These are phyloP conservation scores for Magallana nippona DNA, from an alignment of 2,888 invertebrate species.

Conservation along the genomic window DNA sequence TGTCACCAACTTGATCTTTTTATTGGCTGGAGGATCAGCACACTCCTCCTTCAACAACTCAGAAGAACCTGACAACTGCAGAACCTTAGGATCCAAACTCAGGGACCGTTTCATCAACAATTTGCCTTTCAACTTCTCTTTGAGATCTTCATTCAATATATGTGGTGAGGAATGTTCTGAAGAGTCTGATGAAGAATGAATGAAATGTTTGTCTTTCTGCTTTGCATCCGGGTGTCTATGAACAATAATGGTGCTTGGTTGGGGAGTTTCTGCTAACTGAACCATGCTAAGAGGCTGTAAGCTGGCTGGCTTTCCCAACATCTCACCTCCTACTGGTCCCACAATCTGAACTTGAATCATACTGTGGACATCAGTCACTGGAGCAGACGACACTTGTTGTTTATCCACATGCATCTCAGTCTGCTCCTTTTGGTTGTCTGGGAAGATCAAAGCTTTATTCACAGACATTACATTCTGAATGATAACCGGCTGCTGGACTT, in stretches of 20 bases:
- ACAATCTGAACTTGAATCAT: conserved; percentile 19
- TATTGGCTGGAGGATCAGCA: neutral
- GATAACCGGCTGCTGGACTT: neutral
- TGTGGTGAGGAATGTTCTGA: conserved; percentile 10
- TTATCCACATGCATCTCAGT: neutral
- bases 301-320: neutral
- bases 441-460: neutral
- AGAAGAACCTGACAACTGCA: neutral
- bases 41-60: neutral
- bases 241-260: neutral
- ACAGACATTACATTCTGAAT: conserved; percentile 26
- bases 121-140: conserved; percentile 66
- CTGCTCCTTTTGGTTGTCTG: neutral
- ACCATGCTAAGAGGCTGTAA: neutral
- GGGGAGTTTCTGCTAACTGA: neutral
- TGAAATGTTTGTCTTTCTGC: conserved; percentile 13
- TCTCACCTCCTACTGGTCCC: neutral
- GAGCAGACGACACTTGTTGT: conserved; percentile 9
- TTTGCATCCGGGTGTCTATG: neutral
- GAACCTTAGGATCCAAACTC: conserved; percentile 66
- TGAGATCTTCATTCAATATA: conserved; percentile 42
- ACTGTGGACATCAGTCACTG: conserved; percentile 19
- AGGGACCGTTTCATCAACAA: conserved; percentile 78
- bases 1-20: neutral
- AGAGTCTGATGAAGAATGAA: conserved; percentile 24